These are phyloP conservation scores for Corvus hawaiiensis DNA, from an alignment of 2,113 vertebrate genomes.

Conservation along the genomic window DNA sequence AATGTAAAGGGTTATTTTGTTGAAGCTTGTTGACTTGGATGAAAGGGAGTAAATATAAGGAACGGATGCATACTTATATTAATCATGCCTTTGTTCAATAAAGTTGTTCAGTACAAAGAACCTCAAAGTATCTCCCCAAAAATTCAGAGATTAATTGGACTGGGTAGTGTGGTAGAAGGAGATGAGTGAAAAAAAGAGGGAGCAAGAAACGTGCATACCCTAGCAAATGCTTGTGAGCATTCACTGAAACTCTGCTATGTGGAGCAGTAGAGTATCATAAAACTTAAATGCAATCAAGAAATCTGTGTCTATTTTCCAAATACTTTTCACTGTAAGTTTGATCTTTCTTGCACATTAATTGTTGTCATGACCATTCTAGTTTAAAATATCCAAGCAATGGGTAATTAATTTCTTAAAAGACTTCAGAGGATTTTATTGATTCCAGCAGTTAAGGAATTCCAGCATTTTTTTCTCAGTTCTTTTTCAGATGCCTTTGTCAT, in stretches of 20 bases:
- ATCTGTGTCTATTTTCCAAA: background rate
- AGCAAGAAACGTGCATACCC: background rate
- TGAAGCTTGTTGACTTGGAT: background rate
- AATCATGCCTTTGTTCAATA: background rate
- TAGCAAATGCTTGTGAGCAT: background rate
- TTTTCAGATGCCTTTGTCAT: background rate
- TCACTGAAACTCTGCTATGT: background rate
- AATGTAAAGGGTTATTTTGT: slow-evolving; percentile 21
- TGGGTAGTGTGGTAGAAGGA: background rate
- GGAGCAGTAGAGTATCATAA: background rate
- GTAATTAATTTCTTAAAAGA: background rate
- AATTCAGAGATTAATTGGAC: background rate
- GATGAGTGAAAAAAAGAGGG: background rate
- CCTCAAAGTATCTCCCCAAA: background rate
- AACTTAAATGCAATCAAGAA: background rate
- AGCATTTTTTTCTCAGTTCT: background rate
- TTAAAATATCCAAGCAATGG: background rate
- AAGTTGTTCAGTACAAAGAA: background rate
- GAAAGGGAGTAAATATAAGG: background rate
- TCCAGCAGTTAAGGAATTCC: background rate
- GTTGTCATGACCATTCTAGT: background rate
- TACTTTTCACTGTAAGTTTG: background rate
- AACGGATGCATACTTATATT: background rate
- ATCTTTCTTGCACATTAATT: background rate
- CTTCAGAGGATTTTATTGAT: slow-evolving; percentile 3